Conservation (phyloP, 2,113 vertebrate species). For the Cynoglossus semilaevis region DNA sequence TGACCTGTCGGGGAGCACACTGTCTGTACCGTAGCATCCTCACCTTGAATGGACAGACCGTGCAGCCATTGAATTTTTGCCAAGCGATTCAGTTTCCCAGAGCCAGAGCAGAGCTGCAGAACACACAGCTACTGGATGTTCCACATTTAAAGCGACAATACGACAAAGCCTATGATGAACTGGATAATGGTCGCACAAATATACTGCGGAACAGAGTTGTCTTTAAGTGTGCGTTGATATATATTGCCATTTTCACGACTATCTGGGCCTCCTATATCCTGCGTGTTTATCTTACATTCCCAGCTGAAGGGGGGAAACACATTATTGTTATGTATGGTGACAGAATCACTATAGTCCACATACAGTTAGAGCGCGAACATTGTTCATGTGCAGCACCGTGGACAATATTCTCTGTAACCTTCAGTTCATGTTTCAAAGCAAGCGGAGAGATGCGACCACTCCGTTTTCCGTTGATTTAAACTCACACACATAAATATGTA, state of each 20-base stretch:
- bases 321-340: conserved; percentile 1
- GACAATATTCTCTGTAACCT: conserved; percentile 3
- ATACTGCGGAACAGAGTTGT: not conserved
- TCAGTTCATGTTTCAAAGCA: not conserved
- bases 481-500: too few species aligned
- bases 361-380: not conserved
- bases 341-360: conserved; percentile 1
- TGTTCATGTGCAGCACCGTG: conserved; percentile 6
- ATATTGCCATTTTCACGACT: conserved; percentile 7
- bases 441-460: too few species aligned
- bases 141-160: conserved; percentile 7
- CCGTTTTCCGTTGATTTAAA: too few species aligned
- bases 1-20: too few species aligned
- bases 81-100: conserved; percentile 3
- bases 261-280: not conserved
- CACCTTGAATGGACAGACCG: too few species aligned
- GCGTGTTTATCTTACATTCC: conserved; percentile 2
- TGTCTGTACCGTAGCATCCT: too few species aligned
- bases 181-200: not conserved
- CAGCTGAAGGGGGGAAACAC: not conserved
- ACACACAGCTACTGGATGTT: conserved; percentile 11
- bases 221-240: conserved; percentile 17
- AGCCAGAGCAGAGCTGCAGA: not conserved
- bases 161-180: conserved; percentile 18
- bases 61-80: too few species aligned